Evolutionary conservation across 2,888 invertebrate species (phyloP).

Genomic region (Nemapogon koenigi): DNA sequence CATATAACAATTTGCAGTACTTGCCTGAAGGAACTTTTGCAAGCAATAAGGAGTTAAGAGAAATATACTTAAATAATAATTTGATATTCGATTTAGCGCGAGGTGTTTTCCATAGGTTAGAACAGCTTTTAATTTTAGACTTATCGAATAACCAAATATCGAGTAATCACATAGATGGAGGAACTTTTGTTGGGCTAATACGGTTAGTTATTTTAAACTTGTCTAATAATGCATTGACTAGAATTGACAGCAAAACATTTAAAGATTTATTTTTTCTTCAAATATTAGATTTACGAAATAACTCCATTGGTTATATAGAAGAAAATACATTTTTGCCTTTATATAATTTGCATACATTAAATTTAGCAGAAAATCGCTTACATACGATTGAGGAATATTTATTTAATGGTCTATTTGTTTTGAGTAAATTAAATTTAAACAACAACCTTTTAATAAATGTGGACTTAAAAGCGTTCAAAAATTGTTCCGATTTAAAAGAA

Average conservation of each 20-base stretch:
- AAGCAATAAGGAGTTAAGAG: slow-evolving; percentile 80
- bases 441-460: slow-evolving; percentile 82
- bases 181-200: slow-evolving; percentile 85
- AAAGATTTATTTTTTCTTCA: slow-evolving; percentile 88
- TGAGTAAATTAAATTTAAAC: slow-evolving; percentile 84
- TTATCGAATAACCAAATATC: slow-evolving; percentile 86
- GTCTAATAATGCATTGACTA: slow-evolving; percentile 83
- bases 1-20: slow-evolving; percentile 81
- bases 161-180: slow-evolving; percentile 83
- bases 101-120: slow-evolving; percentile 83
- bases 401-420: slow-evolving; percentile 83
- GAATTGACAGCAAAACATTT: slow-evolving; percentile 84
- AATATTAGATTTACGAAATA: slow-evolving; percentile 85
- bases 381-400: slow-evolving; percentile 81
- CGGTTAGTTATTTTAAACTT: slow-evolving; percentile 86
- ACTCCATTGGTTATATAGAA: slow-evolving; percentile 85
- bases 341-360: slow-evolving; percentile 88
- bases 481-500: slow-evolving; percentile 88
- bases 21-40: slow-evolving; percentile 85
- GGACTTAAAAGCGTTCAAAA: slow-evolving; percentile 82
- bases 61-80: slow-evolving; percentile 88
- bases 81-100: slow-evolving; percentile 83
- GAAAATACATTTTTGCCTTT: slow-evolving; percentile 87
- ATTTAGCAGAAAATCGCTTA: slow-evolving; percentile 86
- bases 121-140: slow-evolving; percentile 86